Base-by-base conservation (phyloP, 2,888 invertebrate species). In the Acanthosepion lycidas region DNA sequence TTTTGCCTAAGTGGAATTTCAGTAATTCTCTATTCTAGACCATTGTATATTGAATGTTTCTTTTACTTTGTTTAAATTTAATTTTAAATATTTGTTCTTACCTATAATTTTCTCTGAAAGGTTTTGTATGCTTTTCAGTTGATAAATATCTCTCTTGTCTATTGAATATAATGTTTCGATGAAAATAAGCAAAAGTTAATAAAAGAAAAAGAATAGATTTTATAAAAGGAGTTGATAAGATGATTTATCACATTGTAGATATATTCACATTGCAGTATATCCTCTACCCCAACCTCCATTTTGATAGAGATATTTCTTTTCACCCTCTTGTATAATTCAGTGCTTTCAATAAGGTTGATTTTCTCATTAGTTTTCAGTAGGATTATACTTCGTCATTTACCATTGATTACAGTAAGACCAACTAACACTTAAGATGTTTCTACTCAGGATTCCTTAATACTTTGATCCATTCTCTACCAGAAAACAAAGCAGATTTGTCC, bases 131-230 rank as follows among this genome's bases (percentile, higher is more conserved):
- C n/a, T 78, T 78, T 78, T 33, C 78, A 3, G 15, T 78, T 78
- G n/a, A 78, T 78, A 78, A n/a, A 78, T n/a, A 33, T 78, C 78
- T n/a, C 78, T 78, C 33, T 78, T 78, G 78, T 78, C 78, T 78
- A 33, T 78, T 78, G n/a, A 78, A n/a, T 33, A n/a, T 9, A 18
- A 78, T 78, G 78, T 78, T 78, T 3, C 3, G 12, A 59, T 18
- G n/a, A n/a, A 78, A n/a, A 78, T n/a, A 33, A 78, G 12, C 33
- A 33, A 78, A 78, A n/a, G 33, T 33, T 78, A 12, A 33, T 15
- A 2, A 33, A 18, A 78, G 2, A 78, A 18, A 78, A 78, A 78
- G n/a, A 26, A 28, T 26, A 78, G 26, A 6, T 78, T 78, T 78
- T 78, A 78, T n/a, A 4, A 28, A 78, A 28, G 9, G 78, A 33